A percentile compares a stretch with the other conserved stretches of the same genome.
Conservation (phyloP, 2,797 vertebrate species). For the Kryptolebias ocellatus region DNA sequence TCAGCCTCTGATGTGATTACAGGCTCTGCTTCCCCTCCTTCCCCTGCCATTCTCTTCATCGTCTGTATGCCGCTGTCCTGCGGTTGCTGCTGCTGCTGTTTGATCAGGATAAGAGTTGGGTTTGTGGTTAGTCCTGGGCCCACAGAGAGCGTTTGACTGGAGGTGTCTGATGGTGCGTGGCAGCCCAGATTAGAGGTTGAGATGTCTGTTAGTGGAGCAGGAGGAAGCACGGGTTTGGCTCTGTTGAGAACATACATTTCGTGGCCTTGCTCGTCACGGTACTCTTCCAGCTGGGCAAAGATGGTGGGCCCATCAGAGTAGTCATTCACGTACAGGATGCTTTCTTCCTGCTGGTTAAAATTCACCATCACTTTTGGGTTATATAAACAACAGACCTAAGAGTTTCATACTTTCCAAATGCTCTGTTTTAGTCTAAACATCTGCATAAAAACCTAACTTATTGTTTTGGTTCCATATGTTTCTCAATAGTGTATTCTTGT, state of each 20-base stretch:
- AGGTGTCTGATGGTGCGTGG: constrained; percentile 58
- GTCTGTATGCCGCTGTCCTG: constrained; percentile 67
- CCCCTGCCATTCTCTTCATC: constrained; percentile 80
- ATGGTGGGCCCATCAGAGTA: constrained; percentile 91
- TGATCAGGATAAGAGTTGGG: constrained; percentile 53
- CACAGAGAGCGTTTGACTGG: constrained; percentile 62
- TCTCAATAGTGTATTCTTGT: background rate
- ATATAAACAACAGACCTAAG: background rate
- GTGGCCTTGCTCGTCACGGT: constrained; percentile 87
- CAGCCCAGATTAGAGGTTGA: constrained; percentile 68
- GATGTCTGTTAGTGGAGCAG: constrained; percentile 60
- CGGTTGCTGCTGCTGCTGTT: constrained; percentile 64
- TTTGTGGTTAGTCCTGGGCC: constrained; percentile 53
- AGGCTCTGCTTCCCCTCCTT: constrained; percentile 80
- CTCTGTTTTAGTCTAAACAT: background rate
- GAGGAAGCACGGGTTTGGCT: constrained; percentile 80
- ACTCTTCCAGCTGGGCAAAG: constrained; percentile 91
- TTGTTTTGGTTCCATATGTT: background rate
- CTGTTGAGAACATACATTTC: constrained; percentile 93
- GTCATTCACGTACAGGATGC: constrained; percentile 90
- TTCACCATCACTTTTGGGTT: constrained; percentile 12
- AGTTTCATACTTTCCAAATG: constrained; percentile 4
- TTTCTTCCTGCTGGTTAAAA: constrained; percentile 79
- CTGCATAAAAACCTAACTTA: background rate
- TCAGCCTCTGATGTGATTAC: constrained; percentile 80